phyloP scores from a whole-genome alignment of 2,797 vertebrate species.

The Mastacembelus armatus region DNA sequence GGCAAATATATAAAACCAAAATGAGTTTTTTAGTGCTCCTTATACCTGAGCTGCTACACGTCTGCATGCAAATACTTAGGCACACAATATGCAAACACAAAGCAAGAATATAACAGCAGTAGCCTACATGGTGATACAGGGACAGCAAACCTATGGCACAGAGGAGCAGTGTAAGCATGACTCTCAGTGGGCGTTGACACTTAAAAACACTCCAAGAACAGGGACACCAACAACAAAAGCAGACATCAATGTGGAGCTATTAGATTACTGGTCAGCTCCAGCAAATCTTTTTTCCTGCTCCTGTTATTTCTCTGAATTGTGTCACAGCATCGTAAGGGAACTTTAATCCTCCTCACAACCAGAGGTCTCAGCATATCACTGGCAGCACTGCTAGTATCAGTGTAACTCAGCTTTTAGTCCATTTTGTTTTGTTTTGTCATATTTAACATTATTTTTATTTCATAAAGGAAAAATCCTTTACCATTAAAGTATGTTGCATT shows the following conservation, averaged over 20 bases:
- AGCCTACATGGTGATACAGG: not conserved
- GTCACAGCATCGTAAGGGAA: conserved; percentile 50
- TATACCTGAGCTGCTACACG: not conserved
- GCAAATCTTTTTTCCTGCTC: not conserved
- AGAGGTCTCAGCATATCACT: conserved; percentile 59
- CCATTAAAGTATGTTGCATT: not conserved
- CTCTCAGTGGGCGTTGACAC: conserved; percentile 22
- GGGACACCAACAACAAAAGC: conserved; percentile 34
- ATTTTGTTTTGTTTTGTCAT: conserved; percentile 39
- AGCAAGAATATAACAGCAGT: conserved; percentile 1
- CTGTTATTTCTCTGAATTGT: conserved; percentile 16
- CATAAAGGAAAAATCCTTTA: not conserved
- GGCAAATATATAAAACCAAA: too few species aligned
- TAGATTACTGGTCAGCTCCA: conserved; percentile 44
- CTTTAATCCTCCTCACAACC: conserved; percentile 58
- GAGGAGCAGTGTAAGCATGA: not conserved
- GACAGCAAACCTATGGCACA: not conserved
- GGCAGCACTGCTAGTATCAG: conserved; percentile 43
- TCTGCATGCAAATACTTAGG: conserved; percentile 31
- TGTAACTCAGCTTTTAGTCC: conserved; percentile 54
- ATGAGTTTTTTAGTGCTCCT: not conserved
- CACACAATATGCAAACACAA: conserved; percentile 43
- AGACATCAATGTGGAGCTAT: conserved; percentile 47
- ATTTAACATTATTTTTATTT: conserved; percentile 8
- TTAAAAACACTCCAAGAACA: conserved; percentile 31